These are phyloP conservation scores for Electrophaes corylata DNA, from an alignment of 2,888 invertebrate species.

Conservation along the genomic window DNA sequence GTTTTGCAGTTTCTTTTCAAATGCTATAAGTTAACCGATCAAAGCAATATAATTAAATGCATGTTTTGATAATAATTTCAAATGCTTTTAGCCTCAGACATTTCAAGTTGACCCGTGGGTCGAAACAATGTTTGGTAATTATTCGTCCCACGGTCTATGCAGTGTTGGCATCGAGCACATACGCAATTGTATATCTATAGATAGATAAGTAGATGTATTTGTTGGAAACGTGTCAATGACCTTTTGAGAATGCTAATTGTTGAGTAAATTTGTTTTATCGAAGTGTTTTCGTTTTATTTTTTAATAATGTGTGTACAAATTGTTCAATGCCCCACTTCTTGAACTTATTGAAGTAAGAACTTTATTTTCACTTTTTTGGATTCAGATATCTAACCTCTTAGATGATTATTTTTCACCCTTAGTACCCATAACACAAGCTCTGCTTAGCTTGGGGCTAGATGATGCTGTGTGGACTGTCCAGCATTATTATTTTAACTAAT, in stretches of 20 bases:
- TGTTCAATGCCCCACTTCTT: no score
- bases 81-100: constrained; percentile 10
- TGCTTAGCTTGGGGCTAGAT: no score
- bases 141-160: constrained; percentile 13
- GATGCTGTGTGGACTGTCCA: no score
- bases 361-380: no score
- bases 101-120: constrained; percentile 4
- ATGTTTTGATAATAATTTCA: constrained; percentile 15
- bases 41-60: constrained; percentile 12
- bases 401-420: no score
- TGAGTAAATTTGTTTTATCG: neutral
- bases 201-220: neutral
- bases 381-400: no score
- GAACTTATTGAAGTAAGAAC: no score
- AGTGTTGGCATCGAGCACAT: constrained; percentile 7
- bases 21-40: neutral
- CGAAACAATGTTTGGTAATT: constrained; percentile 9
- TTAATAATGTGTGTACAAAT: neutral
- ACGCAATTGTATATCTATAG: constrained; percentile 3
- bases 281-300: no score
- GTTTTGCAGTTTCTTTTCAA: neutral
- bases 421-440: no score
- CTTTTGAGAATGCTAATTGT: constrained; percentile 13
- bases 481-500: no score
- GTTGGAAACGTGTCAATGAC: constrained; percentile 10